A percentile compares a stretch with the other conserved stretches of the same genome.
Evolutionary conservation across 1,140 invertebrate genomes (phyloP).

Genomic region (Gonioctena quinquepunctata): DNA sequence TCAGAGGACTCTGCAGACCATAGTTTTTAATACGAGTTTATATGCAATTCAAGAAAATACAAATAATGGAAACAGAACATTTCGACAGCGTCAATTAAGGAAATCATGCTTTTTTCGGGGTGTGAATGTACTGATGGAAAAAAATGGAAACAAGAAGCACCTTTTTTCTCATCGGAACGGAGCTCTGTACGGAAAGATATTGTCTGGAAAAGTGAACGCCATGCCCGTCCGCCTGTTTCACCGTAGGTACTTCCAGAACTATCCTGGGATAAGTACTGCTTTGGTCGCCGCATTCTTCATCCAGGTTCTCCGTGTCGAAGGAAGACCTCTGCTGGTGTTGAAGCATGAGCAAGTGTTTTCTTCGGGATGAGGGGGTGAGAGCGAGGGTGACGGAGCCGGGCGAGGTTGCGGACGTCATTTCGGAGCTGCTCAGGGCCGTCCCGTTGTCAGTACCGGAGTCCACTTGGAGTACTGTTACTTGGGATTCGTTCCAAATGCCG

Average conservation of each 20-base stretch:
- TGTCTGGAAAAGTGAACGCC: background rate
- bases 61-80: too few species aligned
- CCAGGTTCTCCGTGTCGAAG: slow-evolving; percentile 78
- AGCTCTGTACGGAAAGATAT: slow-evolving; percentile 15
- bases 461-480: slow-evolving; percentile 78
- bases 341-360: slow-evolving; percentile 73
- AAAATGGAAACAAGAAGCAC: too few species aligned
- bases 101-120: too few species aligned
- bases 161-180: slow-evolving; percentile 10
- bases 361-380: slow-evolving; percentile 73
- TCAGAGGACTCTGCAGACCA: too few species aligned
- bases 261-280: slow-evolving; percentile 26
- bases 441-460: slow-evolving; percentile 70
- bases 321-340: slow-evolving; percentile 84
- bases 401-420: slow-evolving; percentile 62
- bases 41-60: too few species aligned
- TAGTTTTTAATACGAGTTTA: too few species aligned
- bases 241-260: slow-evolving; percentile 16
- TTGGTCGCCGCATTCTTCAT: slow-evolving; percentile 69
- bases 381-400: slow-evolving; percentile 61
- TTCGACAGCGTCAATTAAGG: too few species aligned
- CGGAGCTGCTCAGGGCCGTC: slow-evolving; percentile 63
- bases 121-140: too few species aligned
- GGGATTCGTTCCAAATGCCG: slow-evolving; percentile 85
- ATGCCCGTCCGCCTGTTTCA: slow-evolving; percentile 15